Base-by-base conservation (phyloP, 2,113 vertebrate genomes). In the Chamaea fasciata region DNA sequence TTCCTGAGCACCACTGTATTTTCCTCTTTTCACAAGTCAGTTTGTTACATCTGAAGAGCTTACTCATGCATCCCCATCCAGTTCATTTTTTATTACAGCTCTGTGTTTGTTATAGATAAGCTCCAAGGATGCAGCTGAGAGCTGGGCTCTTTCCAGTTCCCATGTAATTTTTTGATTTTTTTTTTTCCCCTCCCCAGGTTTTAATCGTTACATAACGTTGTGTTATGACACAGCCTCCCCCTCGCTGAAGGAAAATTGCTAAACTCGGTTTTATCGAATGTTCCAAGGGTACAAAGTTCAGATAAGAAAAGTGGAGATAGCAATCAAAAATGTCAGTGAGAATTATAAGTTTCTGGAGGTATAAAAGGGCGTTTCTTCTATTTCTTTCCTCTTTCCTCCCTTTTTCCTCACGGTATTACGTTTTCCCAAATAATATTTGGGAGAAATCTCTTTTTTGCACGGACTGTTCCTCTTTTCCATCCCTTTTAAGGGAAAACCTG, bases 81-180 rank as follows among this genome's bases (percentile, higher is more conserved):
- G 68, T 79, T 96, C 90, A 47, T 95, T 97, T 97, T 92, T 95
- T 95, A 88, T 97, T 94, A 84, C 78, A 95, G 92, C 77, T 90
- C 64, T 82, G 92, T 93, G 95, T 93, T 88, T 92, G 83, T 69
- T 94, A 80, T 2, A 97, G 95, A 97, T 97, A 97, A 97, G 94
- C 92, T 87, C 71, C 23, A 35, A 92, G 78, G 79, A 91, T 89
- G 87, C 80, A 89, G 86, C 92, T 96, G 55, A 93, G 96, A 84
- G 82, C 94, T 95, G 94, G 84, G 90, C 74, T 46, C 62, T 49
- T 93, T 95, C 93, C 96, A 96, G 77, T 60, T 79, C 11, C 92
- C 87, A 55, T 96, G 91, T 91, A 26, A 50, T 50, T 50, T 50
- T 13, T 60, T 93, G 88, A 70, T 62, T 35, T 42, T 47, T 50